Evolutionary conservation across 2,888 invertebrate genomes (phyloP), one percentile per base, ranked within the genome.

Genomic region (Heteromyza rotundicornis): DNA sequence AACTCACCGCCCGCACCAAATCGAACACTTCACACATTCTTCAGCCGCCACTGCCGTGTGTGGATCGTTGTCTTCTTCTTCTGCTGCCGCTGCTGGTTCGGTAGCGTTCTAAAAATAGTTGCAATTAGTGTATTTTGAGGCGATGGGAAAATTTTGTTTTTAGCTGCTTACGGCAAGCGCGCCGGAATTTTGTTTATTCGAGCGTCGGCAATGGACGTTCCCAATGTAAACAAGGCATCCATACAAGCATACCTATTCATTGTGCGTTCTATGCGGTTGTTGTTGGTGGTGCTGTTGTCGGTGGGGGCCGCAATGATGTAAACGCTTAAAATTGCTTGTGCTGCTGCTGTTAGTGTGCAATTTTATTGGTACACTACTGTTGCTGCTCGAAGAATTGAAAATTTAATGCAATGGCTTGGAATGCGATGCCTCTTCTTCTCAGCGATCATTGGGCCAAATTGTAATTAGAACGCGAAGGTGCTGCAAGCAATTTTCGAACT

Each of bases 391-490:
- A 22, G 2, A 36, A 24, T 40, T 19, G 40, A 40, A 32, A 32
- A 36, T 52, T 57, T 32, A 20, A 23, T 36, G 57, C 57, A 57
- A 51, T 57, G 40, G 40, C 27, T 59, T 59, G 58, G 58, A 32
- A 52, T 59, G 52, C 44, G 57, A 17, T 57, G n/a, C 16, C 52
- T 52, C 50, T 51, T 23, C 52, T 16, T 52, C n/a, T 7, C 66
- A 59, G 60, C 64, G 74, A 71, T 75, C 75, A 77, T 75, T 74
- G 66, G 68, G 77, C 75, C 75, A 75, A 75, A 74, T 76, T 77
- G 77, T 75, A 75, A 75, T 75, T 77, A 73, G 77, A 77, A 75
- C 77, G 73, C 77, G 70, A 75, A 75, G 75, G 71, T 76, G 75
- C 72, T 72, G 70, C 52, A 54, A 40, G 14, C 17, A 20, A 19